Conservation (phyloP, 1,140 invertebrate species). For the Lordiphosa mommai region DNA sequence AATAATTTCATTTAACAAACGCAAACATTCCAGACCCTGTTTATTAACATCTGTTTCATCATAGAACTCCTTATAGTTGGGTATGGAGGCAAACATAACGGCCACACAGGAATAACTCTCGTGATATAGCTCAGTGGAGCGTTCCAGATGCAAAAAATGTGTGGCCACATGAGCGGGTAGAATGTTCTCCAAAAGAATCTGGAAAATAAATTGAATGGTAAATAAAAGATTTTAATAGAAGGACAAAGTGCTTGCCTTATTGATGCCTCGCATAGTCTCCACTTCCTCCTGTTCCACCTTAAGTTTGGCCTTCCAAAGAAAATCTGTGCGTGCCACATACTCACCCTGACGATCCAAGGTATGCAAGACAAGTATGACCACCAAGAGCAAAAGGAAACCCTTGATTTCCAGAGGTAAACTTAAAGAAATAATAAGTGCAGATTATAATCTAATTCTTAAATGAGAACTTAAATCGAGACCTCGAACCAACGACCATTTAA, state of each 20-base stretch:
- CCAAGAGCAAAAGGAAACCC: constrained; percentile 83
- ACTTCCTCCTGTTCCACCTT: constrained; percentile 96
- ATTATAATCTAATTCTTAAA: no score
- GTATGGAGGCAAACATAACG: constrained; percentile 99
- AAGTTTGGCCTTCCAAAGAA: constrained; percentile 94
- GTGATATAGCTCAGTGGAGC: constrained; percentile 92
- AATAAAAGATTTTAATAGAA: neutral
- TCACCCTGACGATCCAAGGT: constrained; percentile 92
- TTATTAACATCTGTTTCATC: constrained; percentile 98
- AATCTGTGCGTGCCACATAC: constrained; percentile 92
- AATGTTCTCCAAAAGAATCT: constrained; percentile 96
- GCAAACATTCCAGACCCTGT: constrained; percentile 96
- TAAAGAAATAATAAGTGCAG: neutral
- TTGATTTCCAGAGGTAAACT: constrained; percentile 85
- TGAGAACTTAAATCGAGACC: no score
- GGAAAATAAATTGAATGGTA: neutral
- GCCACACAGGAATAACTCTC: constrained; percentile 96
- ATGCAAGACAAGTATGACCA: constrained; percentile 86
- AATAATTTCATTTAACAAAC: constrained; percentile 98
- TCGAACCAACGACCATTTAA: no score
- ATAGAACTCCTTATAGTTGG: constrained; percentile 99
- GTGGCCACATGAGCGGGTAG: constrained; percentile 97
- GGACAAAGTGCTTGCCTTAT: constrained; percentile 83
- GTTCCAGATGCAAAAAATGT: constrained; percentile 87
- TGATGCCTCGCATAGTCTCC: constrained; percentile 96